Evolutionary conservation across 2,888 invertebrate species (phyloP), one percentile per base, ranked within the genome.

Genomic region (Leptura quadrifasciata): DNA sequence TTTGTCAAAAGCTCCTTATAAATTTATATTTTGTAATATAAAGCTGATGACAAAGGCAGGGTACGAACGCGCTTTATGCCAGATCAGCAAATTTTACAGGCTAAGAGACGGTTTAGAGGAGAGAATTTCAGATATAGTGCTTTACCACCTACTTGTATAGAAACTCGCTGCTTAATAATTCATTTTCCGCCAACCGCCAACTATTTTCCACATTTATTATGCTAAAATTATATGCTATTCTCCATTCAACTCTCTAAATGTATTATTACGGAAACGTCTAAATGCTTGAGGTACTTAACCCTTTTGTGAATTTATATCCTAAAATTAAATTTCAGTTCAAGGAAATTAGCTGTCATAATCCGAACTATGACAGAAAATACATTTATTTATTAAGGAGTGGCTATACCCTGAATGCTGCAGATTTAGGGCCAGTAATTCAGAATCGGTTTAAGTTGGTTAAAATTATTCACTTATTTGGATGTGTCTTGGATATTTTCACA

Each of bases 61-160:
- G 61, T 10, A 20, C 63, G 35, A 31, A 31, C 1, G 35, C 12
- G 63, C 35, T 35, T 31, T 35, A 20, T 17, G 35, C 31, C 12
- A 27, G 20, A 65, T 65, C 64, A 65, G 64, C 39, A 58, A 58
- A 24, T 24, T 31, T 31, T 57, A n/a, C 47, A 47, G 47, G n/a
- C 12, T 20, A 24, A 5, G 47, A 12, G 35, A 47, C 2, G 35
- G 39, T 47, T 52, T 65, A 15, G n/a, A n/a, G n/a, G 63, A 63
- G 64, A 52, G 64, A 39, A 65, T 65, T 65, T 65, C 64, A 18
- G 18, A 31, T 31, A 27, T 18, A n/a, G 20, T 39, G 64, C 47
- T 24, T 21, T 67, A 18, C 65, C 17, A 67, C 65, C 65, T 52
- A 67, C 54, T 67, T 67, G 65, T 67, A 67, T 52, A 67, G 21